Evolutionary conservation across 2,113 vertebrate species (phyloP).

Genomic region (Lophotis ruficrista): DNA sequence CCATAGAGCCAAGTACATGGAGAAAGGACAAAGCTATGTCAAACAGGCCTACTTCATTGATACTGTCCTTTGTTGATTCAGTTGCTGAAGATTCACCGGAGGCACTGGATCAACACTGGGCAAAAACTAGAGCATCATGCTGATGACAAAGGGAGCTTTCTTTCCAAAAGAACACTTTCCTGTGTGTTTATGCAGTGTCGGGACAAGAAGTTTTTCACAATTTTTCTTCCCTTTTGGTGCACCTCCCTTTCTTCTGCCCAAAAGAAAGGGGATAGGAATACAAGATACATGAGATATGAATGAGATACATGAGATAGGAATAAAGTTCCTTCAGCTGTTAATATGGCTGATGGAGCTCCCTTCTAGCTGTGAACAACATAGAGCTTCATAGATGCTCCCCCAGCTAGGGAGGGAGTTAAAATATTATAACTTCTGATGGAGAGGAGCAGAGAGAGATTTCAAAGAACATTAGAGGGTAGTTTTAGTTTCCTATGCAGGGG

Average conservation of each 20-base stretch:
- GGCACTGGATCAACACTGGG: not conserved
- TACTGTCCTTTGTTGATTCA: not conserved
- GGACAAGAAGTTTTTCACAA: not conserved
- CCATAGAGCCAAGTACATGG: not conserved
- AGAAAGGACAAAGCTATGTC: not conserved
- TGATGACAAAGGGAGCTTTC: not conserved
- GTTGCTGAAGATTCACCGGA: not conserved
- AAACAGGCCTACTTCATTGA: not conserved
- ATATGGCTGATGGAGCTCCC: not conserved
- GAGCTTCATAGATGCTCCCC: not conserved
- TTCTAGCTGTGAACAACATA: not conserved
- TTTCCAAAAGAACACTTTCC: not conserved
- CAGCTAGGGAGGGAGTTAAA: not conserved
- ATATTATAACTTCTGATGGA: not conserved
- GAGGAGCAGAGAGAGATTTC: not conserved
- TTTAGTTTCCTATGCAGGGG: not conserved
- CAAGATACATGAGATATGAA: not conserved
- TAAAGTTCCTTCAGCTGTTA: not conserved
- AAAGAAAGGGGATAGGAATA: not conserved
- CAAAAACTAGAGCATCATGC: not conserved
- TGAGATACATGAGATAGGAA: not conserved
- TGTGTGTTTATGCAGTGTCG: not conserved
- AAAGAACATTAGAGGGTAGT: not conserved
- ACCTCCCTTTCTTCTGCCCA: not conserved
- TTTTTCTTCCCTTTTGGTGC: not conserved